Evolutionary conservation across 64 coral and sea anemone genomes (phyloP).

Genomic region (Porites australiensis): DNA sequence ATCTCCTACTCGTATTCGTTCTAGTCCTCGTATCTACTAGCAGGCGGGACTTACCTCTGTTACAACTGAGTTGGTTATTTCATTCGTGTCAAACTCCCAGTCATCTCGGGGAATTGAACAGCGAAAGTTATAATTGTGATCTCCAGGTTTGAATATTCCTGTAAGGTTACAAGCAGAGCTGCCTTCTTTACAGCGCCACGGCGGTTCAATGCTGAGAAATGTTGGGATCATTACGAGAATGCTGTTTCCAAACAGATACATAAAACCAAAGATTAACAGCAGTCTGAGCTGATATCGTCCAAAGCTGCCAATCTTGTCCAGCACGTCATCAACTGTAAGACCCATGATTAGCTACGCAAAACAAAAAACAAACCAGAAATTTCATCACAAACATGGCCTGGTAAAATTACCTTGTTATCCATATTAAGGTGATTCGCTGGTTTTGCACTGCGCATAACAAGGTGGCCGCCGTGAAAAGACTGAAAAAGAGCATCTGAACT

Average conservation of each 20-base stretch:
- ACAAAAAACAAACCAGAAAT: too few species aligned
- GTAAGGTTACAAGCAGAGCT: constrained; percentile 65
- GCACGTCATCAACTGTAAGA: constrained; percentile 65
- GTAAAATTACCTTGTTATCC: too few species aligned
- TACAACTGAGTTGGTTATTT: constrained; percentile 43
- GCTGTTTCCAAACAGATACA: constrained; percentile 39
- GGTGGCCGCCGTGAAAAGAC: too few species aligned
- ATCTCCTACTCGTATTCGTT: too few species aligned
- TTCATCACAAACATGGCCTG: too few species aligned
- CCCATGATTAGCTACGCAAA: constrained; percentile 17
- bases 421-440: too few species aligned
- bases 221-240: constrained; percentile 60
- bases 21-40: too few species aligned
- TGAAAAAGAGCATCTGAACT: too few species aligned
- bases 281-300: constrained; percentile 59
- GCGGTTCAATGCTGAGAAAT: constrained; percentile 68
- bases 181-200: constrained; percentile 75
- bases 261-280: constrained; percentile 30
- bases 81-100: constrained; percentile 64
- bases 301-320: constrained; percentile 67
- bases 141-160: constrained; percentile 64
- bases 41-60: constrained; percentile 49
- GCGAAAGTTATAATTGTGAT: constrained; percentile 66
- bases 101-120: constrained; percentile 64
- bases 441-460: too few species aligned